These are phyloP conservation scores for Lottia scabra DNA, from an alignment of 2,888 invertebrate species.

Conservation along the genomic window DNA sequence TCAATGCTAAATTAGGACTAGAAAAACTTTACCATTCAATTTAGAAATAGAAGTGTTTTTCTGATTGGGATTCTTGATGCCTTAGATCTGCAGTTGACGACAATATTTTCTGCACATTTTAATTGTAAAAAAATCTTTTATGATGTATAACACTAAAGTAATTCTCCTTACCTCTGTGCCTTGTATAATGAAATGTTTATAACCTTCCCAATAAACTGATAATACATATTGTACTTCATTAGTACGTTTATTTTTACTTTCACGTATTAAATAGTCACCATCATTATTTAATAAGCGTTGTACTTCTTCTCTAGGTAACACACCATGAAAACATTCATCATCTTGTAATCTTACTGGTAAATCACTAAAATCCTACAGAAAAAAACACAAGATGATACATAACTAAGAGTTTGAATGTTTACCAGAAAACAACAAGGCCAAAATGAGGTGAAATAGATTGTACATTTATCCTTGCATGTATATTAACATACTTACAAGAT, in stretches of 20 bases:
- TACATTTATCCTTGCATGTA: too few relatives aligned
- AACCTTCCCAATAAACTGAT: constrained; percentile 95
- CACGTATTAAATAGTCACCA: constrained; percentile 93
- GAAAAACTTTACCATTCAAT: too few relatives aligned
- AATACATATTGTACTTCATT: constrained; percentile 82
- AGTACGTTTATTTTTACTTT: constrained; percentile 76
- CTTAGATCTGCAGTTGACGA: too few relatives aligned
- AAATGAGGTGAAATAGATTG: too few relatives aligned
- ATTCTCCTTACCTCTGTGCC: constrained; percentile 82
- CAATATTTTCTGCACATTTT: too few relatives aligned
- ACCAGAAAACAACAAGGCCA: too few relatives aligned
- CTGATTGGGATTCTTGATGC: too few relatives aligned
- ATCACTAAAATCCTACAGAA: background rate
- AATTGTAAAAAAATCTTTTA: too few relatives aligned
- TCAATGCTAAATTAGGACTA: too few relatives aligned
- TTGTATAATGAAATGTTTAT: constrained; percentile 97
- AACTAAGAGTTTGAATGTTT: too few relatives aligned
- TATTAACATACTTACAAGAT: too few relatives aligned
- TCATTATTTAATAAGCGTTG: constrained; percentile 89
- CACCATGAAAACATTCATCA: constrained; percentile 98
- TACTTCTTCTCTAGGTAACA: constrained; percentile 94
- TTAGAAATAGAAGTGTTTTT: too few relatives aligned
- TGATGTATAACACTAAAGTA: background rate
- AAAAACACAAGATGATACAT: background rate
- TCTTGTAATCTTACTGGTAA: constrained; percentile 72